phyloP scores from a whole-genome alignment of 2,888 invertebrate species.

The Catocala fraxini region DNA sequence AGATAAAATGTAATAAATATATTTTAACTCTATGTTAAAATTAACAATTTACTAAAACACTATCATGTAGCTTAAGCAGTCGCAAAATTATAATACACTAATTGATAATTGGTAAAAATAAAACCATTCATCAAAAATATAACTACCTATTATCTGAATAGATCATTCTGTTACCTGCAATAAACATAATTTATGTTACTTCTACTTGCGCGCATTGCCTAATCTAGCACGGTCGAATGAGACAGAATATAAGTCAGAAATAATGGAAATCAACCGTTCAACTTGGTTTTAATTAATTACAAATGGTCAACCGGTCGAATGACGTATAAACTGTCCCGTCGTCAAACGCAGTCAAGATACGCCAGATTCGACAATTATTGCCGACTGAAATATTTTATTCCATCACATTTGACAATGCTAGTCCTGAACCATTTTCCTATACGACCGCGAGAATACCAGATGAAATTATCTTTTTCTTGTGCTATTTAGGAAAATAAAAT shows the following conservation, averaged over 20 bases:
- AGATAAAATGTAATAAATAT: constrained; percentile 48
- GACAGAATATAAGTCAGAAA: no score
- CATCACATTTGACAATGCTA: background rate
- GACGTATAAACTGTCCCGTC: no score
- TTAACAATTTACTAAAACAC: constrained; percentile 63
- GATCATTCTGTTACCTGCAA: background rate
- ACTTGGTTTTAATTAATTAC: no score
- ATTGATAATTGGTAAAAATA: constrained; percentile 9
- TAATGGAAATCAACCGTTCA: no score
- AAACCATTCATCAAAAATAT: constrained; percentile 16
- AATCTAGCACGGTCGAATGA: no score
- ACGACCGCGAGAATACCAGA: background rate
- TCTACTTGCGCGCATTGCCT: background rate
- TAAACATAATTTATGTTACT: background rate
- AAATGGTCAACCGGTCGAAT: no score
- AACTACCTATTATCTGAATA: constrained; percentile 4
- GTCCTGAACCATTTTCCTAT: background rate
- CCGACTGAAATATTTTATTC: no score
- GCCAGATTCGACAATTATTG: no score
- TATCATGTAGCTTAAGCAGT: constrained; percentile 49
- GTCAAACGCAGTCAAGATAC: no score
- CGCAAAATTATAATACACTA: constrained; percentile 18
- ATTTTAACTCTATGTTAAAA: constrained; percentile 43
- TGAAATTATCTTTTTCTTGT: background rate
- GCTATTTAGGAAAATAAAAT: no score